Evolutionary conservation across 35 echinoderm and acorn worm genomes (phyloP), one percentile per base, ranked within the genome.

Genomic region (Lytechinus variegatus): DNA sequence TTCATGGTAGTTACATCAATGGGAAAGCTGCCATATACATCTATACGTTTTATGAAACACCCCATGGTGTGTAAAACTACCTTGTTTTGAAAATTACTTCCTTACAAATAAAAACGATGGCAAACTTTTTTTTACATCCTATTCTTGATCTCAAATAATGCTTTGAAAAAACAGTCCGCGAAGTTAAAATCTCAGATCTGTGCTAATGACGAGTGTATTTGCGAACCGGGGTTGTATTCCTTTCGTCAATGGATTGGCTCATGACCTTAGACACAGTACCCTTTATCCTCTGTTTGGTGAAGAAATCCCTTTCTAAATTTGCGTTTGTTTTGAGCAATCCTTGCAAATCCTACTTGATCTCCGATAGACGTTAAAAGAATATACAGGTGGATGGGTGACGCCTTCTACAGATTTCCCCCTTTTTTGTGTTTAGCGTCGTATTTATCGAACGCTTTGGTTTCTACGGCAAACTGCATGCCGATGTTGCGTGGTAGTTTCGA

Each of bases 181-280:
- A 79, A 79, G 66, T 79, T 79, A 24, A 7, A 19, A 79, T 79
- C 4, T n/a, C 66, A 79, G n/a, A 79, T 79, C 14, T 79, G 66
- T 79, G 19, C 66, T 79, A 79, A 79, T 79, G 66, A 79, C 24
- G 66, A 79, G 66, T 16, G 66, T 79, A 79, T 79, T 79, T 79
- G 66, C 19, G 66, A 79, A 79, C 12, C 16, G 66, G 66, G 66
- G 24, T 79, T 79, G 66, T 24, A 79, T 24, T 79, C 66, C 21
- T 3, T 24, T 24, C n/a, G n/a, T 79, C 19, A 7, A 16, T n/a
- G 66, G 66, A 79, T 79, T 79, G 4, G 66, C 66, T 79, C 66
- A 79, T 79, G 66, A 79, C 66, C 66, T 79, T 79, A 79, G 66
- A 79, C 66, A 79, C 66, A 79, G 66, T 79, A 79, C 66, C 66